A percentile compares a stretch with the other conserved stretches of the same genome.
phyloP scores from a whole-genome alignment of 2,113 vertebrate species.

The Vulpes ferrilata region DNA sequence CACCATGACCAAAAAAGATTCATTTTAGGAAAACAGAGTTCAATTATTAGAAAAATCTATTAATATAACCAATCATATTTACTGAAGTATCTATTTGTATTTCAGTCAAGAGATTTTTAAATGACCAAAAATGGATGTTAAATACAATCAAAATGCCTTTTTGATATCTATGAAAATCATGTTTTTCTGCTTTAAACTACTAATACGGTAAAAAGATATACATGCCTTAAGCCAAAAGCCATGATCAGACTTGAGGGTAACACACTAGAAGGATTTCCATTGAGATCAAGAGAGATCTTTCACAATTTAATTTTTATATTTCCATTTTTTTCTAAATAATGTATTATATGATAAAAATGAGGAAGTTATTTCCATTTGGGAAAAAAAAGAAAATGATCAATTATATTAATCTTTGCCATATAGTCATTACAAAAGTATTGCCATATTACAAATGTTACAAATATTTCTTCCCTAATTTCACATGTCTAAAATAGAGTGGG shows the following conservation, averaged over 20 bases:
- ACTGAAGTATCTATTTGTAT: background rate
- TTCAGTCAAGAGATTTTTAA: conserved; percentile 3
- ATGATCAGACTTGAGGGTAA: background rate
- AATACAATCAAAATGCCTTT: conserved; percentile 36
- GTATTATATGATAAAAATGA: conserved; percentile 30
- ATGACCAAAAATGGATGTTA: conserved; percentile 11
- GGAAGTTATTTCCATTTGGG: conserved; percentile 34
- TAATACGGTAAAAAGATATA: background rate
- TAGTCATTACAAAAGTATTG: background rate
- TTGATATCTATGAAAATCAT: background rate
- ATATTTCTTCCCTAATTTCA: background rate
- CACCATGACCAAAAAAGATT: background rate
- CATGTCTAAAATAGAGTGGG: background rate
- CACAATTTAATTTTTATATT: conserved; percentile 25
- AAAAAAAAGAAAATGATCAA: background rate
- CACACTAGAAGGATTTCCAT: background rate
- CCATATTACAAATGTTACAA: background rate
- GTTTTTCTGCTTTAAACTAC: background rate
- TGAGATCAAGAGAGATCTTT: conserved; percentile 13
- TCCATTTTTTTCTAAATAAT: background rate
- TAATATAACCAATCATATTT: background rate
- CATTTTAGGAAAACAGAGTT: conserved; percentile 43
- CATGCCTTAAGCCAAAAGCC: background rate
- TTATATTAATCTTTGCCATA: background rate
- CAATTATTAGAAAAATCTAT: background rate